Base-by-base conservation (phyloP, 2,113 vertebrate genomes). In the Murina feae region DNA sequence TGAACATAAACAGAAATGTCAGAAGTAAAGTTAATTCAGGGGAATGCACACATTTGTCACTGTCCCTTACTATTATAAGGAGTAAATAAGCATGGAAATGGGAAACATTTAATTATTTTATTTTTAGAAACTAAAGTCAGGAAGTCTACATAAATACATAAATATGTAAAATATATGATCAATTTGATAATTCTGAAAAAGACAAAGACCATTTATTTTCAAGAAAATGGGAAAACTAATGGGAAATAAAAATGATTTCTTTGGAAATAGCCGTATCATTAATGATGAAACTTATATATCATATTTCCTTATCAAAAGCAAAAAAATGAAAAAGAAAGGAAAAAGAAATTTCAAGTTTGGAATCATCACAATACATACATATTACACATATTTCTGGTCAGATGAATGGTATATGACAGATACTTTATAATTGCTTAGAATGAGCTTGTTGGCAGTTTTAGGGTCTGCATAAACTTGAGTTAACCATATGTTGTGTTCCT, bases 401-500 rank as follows among this genome's bases (percentile, higher is more conserved):
- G 39, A 88, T 85, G 53, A 92, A 30, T 69, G 83, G 2, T 86
- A 53, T 51, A 30, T 65, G 39, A 49, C 12, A 72, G 75, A 80
- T 69, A 63, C 21, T 74, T 82, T 78, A n/a, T 72, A 80, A 72
- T 79, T 75, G 49, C 55, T 79, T 79, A 86, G 44, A 83, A 60
- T 37, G 51, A 78, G 58, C 17, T 89, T 68, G 17, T n/a, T 83
- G 75, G 84, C 51, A 86, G 21, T 37, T 75, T 95, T 76, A 83
- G 71, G 63, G 66, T 49, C 47, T 91, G 35, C 32, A 87, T 49
- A 80, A 72, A 90, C 60, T 74, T 75, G 51, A 91, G 60, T 66
- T 80, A 82, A 85, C 72, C 87, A 85, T 93, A 85, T 79, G 78
- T 69, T 58, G 21, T 39, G 37, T 71, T 96, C 75, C 94, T 71